Base-by-base conservation (phyloP, 2,888 invertebrate genomes). In the Scaptomyza tumidula region DNA sequence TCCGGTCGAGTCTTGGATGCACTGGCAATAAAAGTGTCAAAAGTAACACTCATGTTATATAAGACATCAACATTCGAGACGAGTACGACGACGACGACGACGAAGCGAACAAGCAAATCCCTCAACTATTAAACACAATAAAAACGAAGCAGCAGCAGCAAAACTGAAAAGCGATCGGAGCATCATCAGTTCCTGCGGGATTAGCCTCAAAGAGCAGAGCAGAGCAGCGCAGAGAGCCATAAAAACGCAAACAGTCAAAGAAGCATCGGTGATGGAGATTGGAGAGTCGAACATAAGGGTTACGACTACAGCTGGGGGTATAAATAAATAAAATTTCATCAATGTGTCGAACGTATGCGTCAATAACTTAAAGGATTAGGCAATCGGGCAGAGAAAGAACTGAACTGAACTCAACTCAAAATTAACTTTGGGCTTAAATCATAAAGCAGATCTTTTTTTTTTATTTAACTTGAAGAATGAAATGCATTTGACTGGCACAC, bases 321-420 rank as follows among this genome's bases (percentile, higher is more conserved):
- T 88, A 84, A 88, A 88, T 88, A 87, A 84, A 89, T 87, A 89
- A 84, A 84, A 87, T 87, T 75, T 76, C 85, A 85, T 89, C 88
- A 89, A 84, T 86, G 80, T 64, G 48, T 71, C 67, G 71, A 64
- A 70, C 58, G 60, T 55, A 67, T 67, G 63, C 52, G 74, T 78
- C 88, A 88, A 86, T 86, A 86, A 88, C 71, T 86, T 86, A 82
- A 89, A 89, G 86, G 86, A 86, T 86, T 86, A 86, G 80, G 75
- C 75, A 59, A 58, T 59, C 50, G 19, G 33, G 13, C 33, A 33
- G 9, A 39, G 39, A 7, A 5, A 39, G 39, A 39, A 6, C 11
- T 11, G 39, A 39, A 6, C 11, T 11, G 3, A 46, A 52, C 55
- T 33, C 33, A 46, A 52, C 58, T 33, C 37, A 52, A 41, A 61